A percentile compares a stretch with the other conserved stretches of the same genome.
Evolutionary conservation across 2,113 vertebrate genomes (phyloP).

Genomic region (Leptocoma aspasia): DNA sequence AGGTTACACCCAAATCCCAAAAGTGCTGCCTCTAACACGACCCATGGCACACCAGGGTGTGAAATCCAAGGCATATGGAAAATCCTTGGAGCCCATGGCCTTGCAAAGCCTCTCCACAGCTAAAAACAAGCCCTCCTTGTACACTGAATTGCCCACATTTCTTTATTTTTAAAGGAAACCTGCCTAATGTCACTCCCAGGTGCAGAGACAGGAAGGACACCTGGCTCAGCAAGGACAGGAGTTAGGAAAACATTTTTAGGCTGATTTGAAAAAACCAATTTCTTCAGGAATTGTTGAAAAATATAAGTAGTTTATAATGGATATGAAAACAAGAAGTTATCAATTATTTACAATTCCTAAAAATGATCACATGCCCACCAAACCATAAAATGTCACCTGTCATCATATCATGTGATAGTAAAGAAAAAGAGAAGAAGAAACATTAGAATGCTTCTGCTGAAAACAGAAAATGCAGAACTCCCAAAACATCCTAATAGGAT

Average conservation of each 20-base stretch:
- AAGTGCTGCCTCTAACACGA: background rate
- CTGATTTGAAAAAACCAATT: background rate
- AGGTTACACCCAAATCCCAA: background rate
- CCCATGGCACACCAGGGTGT: fast-evolving
- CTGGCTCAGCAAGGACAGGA: background rate
- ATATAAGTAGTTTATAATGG: background rate
- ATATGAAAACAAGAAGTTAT: background rate
- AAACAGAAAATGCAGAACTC: background rate
- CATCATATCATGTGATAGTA: background rate
- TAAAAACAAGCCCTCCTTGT: background rate
- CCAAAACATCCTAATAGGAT: background rate
- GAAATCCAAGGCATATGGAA: background rate
- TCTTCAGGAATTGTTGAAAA: background rate
- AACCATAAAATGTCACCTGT: background rate
- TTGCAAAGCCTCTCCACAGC: background rate
- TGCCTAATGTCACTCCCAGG: background rate
- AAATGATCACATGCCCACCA: background rate
- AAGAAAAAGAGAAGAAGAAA: background rate
- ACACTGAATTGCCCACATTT: background rate
- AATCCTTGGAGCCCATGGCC: background rate
- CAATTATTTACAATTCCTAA: background rate
- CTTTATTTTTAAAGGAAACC: background rate
- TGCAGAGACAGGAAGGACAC: background rate
- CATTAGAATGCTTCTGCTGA: background rate
- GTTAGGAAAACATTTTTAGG: background rate